phyloP scores from a whole-genome alignment of 2,888 invertebrate genomes.

The Trichopria drosophilae region DNA sequence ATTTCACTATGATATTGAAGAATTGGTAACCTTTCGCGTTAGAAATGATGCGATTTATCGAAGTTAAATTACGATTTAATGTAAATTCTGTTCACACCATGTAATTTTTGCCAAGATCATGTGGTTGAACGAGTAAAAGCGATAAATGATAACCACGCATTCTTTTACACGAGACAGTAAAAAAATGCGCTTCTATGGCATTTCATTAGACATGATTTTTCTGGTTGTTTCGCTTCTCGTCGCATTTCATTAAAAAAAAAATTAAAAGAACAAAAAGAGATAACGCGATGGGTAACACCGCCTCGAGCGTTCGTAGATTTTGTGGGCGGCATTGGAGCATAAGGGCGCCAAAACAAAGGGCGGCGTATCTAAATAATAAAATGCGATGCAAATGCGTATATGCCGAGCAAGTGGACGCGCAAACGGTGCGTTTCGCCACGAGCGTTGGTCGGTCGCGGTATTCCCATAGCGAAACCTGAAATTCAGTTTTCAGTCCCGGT shows the following conservation, averaged over 20 bases:
- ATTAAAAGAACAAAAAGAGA: background rate
- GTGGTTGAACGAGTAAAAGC: too few relatives aligned
- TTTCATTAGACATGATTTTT: conserved; percentile 4
- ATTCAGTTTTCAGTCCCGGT: conserved; percentile 33
- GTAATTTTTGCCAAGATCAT: too few relatives aligned
- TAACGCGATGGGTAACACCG: background rate
- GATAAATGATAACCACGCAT: background rate
- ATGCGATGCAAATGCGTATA: conserved; percentile 35
- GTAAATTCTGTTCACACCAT: too few relatives aligned
- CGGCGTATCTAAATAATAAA: conserved; percentile 35
- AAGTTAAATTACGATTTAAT: too few relatives aligned
- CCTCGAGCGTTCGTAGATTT: too few relatives aligned
- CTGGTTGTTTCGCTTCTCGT: background rate
- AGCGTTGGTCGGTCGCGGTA: conserved; percentile 32
- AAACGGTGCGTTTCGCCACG: conserved; percentile 19
- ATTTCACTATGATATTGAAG: too few relatives aligned
- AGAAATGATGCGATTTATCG: too few relatives aligned
- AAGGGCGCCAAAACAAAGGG: conserved; percentile 35
- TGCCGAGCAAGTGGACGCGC: conserved; percentile 22
- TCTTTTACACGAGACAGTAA: background rate
- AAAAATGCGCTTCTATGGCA: background rate
- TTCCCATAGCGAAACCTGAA: conserved; percentile 33
- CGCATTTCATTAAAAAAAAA: background rate
- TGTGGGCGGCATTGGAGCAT: conserved; percentile 30
- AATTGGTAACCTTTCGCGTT: too few relatives aligned